Base-by-base conservation (phyloP, 2,888 invertebrate species). In the Hydrotaea cyrtoneurina region DNA sequence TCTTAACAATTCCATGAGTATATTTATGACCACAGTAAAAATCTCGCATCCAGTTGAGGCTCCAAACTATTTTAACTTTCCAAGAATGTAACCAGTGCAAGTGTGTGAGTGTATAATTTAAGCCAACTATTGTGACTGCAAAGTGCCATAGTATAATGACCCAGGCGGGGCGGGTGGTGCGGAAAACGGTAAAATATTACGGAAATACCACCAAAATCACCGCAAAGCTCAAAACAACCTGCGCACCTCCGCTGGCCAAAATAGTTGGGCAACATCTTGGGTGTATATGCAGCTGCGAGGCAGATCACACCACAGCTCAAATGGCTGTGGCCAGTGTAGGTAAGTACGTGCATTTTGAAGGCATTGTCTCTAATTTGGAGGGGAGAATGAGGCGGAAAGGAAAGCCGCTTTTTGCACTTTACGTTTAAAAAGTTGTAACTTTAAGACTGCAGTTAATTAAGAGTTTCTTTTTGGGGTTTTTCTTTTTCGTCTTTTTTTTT, bases 401-500 rank as follows among this genome's bases (percentile, higher is more conserved):
- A 39, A 39, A 64, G n/a, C 31, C 62, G 5, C 62, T 2, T 15
- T 31, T 10, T 26, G 7, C 26, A 39, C 64, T 11, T 53, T 19
- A n/a, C 13, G n/a, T 26, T 59, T 69, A 46, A 66, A 55, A 74
- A 82, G 73, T 82, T 82, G 43, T 53, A 62, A 57, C 39, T 78
- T 74, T 69, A 59, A 26, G 36, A 74, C 74, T 72, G 82, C 71
- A 75, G 82, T 82, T 82, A 82, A 82, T 82, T 82, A 82, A 82
- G 74, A 82, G 74, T 53, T 75, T 78, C 50, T 72, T 8, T 23
- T 55, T 66, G 4, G 15, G 23, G 53, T 62, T 19, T 23, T n/a
- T 46, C n/a, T 46, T 19, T n/a, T n/a, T 78, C 46, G 19, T 26
- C 10, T 76, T 64, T 7, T 64, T 8, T 53, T 43, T 73, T 64